Percentiles rank a stretch among this genome's conserved stretches.
Conservation (phyloP, 2,888 invertebrate genomes). For the Pterobdella sp. region DNA sequence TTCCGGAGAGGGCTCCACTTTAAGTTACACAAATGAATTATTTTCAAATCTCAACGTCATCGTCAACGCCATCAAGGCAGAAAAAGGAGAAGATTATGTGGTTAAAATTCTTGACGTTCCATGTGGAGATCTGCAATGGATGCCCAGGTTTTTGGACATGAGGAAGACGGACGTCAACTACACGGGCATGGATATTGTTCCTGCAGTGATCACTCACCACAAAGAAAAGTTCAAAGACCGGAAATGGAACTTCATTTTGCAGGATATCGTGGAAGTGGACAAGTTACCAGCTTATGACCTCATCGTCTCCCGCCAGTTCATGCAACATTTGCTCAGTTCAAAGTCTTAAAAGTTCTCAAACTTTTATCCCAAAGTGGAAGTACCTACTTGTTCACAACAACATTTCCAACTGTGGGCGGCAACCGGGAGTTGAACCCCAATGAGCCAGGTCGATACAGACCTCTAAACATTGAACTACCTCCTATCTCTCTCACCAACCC, state of each 20-base stretch:
- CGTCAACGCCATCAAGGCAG: constrained; percentile 31
- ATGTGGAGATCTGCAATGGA: constrained; percentile 38
- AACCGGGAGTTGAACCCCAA: constrained; percentile 32
- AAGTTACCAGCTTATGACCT: constrained; percentile 31
- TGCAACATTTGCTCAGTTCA: constrained; percentile 33
- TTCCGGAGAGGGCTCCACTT: too few relatives aligned
- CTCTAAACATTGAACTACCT: constrained; percentile 34
- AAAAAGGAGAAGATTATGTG: neutral
- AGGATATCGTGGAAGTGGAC: constrained; percentile 29
- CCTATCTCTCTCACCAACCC: constrained; percentile 34
- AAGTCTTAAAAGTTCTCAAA: constrained; percentile 30
- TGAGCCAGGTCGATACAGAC: constrained; percentile 28
- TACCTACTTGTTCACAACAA: constrained; percentile 31
- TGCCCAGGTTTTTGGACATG: constrained; percentile 34
- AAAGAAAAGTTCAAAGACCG: constrained; percentile 25
- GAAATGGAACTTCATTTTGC: constrained; percentile 27
- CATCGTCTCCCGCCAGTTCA: constrained; percentile 33
- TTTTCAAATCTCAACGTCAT: too few relatives aligned
- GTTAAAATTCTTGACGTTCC: constrained; percentile 34
- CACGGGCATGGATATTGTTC: constrained; percentile 36
- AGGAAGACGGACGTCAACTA: constrained; percentile 35
- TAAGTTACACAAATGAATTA: too few relatives aligned
- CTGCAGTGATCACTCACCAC: constrained; percentile 34
- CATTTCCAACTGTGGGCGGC: constrained; percentile 21
- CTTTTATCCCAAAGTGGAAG: constrained; percentile 32